Conservation (phyloP, 2,113 vertebrate species). For the Hemicordylus capensis region DNA sequence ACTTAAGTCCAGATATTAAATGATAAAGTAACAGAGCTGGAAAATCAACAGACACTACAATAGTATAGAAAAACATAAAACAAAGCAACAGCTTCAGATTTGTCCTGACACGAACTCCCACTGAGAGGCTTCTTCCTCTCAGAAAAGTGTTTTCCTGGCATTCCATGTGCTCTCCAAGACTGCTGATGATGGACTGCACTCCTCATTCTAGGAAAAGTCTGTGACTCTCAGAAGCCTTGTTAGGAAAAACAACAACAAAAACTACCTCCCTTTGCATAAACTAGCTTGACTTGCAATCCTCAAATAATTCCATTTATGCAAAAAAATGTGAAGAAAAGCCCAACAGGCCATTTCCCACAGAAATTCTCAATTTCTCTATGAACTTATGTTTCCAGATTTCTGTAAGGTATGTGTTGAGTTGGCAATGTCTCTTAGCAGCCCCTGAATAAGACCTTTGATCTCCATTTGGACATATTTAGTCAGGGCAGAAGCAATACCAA, state of each 20-base stretch:
- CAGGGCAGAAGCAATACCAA: not conserved
- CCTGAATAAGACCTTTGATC: not conserved
- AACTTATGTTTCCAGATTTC: conserved; percentile 7
- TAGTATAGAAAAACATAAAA: not conserved
- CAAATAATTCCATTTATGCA: not conserved
- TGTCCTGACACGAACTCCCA: not conserved
- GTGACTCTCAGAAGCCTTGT: not conserved
- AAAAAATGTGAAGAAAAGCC: not conserved
- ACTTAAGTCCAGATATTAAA: not conserved
- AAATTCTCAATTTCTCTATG: not conserved
- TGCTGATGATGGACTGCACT: not conserved
- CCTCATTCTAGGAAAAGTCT: not conserved
- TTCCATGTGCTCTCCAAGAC: not conserved
- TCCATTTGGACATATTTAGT: conserved; percentile 2
- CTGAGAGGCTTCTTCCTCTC: not conserved
- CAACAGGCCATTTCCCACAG: not conserved
- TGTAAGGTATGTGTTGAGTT: not conserved
- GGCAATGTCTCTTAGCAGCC: not conserved
- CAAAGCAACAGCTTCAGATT: not conserved
- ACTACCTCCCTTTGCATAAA: not conserved
- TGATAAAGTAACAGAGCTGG: not conserved
- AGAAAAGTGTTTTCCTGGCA: not conserved
- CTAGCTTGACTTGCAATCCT: not conserved
- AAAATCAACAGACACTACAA: not conserved
- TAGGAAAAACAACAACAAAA: not conserved